phyloP scores from a whole-genome alignment of 2,888 invertebrate genomes.

The Nomada lathburiana region DNA sequence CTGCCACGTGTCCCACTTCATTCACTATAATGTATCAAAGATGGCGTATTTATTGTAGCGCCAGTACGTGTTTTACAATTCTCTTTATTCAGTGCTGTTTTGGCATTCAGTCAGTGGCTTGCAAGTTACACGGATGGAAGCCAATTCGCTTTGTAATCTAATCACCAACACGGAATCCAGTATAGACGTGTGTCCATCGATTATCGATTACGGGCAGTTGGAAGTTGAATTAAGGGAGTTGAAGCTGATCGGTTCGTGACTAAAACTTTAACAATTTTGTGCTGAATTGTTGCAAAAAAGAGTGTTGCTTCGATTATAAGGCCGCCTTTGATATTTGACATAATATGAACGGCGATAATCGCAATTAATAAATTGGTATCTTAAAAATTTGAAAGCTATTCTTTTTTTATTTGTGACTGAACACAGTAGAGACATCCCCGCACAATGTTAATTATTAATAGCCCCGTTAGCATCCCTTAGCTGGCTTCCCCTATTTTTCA shows the following conservation, averaged over 20 bases:
- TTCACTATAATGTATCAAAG: not conserved
- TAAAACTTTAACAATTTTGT: too few species aligned
- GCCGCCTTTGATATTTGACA: too few species aligned
- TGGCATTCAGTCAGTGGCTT: not conserved
- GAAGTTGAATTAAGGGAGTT: not conserved
- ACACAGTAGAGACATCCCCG: not conserved
- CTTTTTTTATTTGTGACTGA: not conserved
- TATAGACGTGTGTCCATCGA: not conserved
- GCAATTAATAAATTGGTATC: too few species aligned
- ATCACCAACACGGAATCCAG: not conserved
- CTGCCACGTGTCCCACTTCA: too few species aligned
- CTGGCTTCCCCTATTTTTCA: constrained; percentile 2
- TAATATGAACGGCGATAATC: too few species aligned
- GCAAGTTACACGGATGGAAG: not conserved
- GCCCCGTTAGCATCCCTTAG: not conserved
- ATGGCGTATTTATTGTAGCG: not conserved
- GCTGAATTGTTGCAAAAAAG: too few species aligned
- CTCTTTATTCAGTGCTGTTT: not conserved
- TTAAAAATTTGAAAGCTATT: not conserved
- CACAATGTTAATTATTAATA: not conserved
- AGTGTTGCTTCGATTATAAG: too few species aligned
- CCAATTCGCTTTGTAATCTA: not conserved
- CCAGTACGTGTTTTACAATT: not conserved
- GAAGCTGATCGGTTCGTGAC: not conserved
- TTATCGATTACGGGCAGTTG: not conserved